These are phyloP conservation scores for Tethya wilhelma DNA, from an alignment of 37 sponge, comb jelly and placozoan genomes.

Conservation along the genomic window DNA sequence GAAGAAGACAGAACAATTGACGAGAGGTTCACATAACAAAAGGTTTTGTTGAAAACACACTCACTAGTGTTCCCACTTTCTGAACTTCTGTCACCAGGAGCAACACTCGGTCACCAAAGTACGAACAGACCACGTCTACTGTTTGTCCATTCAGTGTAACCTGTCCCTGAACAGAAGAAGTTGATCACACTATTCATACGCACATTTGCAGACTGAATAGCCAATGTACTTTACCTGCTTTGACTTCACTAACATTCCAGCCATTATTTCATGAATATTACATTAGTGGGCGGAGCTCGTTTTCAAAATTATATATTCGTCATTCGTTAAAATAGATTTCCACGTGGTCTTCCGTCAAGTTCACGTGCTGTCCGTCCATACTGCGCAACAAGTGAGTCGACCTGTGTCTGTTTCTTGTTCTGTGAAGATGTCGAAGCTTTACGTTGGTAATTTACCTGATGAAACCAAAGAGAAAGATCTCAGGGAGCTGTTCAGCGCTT, in stretches of 20 bases:
- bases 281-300: no score
- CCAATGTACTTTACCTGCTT: slow-evolving; percentile 4
- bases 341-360: no score
- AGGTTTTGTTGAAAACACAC: neutral
- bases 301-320: neutral
- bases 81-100: slow-evolving; percentile 29
- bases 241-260: neutral
- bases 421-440: slow-evolving; percentile 53
- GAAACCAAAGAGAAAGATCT: slow-evolving; percentile 55
- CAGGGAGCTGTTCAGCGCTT: slow-evolving; percentile 62
- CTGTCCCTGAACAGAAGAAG: no score
- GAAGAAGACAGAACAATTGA: neutral
- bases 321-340: neutral
- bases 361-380: neutral
- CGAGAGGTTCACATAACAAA: neutral
- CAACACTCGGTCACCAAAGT: slow-evolving; percentile 33
- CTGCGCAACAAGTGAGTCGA: neutral
- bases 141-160: neutral
- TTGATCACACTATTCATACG: no score
- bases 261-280: no score
- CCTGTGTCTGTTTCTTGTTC: neutral
- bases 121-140: slow-evolving; percentile 32
- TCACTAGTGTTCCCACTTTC: slow-evolving; percentile 50
- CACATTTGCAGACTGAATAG: no score
- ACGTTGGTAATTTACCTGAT: slow-evolving; percentile 75